Base-by-base conservation (phyloP, 2,797 vertebrate genomes). In the Chelon auratus region DNA sequence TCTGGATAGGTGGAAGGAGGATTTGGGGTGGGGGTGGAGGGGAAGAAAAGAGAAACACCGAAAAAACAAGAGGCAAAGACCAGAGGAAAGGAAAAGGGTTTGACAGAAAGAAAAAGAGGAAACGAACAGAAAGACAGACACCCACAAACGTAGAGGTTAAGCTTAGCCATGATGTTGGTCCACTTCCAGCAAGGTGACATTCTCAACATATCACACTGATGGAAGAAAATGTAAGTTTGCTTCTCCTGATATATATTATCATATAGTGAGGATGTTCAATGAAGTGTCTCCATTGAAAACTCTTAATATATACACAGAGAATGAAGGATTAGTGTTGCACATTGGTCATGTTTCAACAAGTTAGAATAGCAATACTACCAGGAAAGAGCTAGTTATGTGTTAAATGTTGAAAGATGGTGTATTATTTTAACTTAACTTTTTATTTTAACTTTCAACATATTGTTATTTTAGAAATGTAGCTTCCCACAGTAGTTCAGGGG, bases 1-100 rank as follows among this genome's bases (percentile, higher is more conserved):
- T 97, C 98, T 99, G 88, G 30, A 45, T 26, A 24, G 39, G 63
- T 12, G 56, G 61, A 36, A n/a, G 50, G 26, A 53, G 14, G 43
- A 20, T 40, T 47, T 9, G 18, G 62, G 69, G 39, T 62, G 26
- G 55, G 47, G 48, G 8, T 15, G 17, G 7, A 17, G 36, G n/a
- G 11, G 30, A 90, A 62, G 43, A 77, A 48, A 50, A 54, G 15
- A 65, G 22, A 58, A 66, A 62, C 76, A 85, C 62, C 88, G 92
- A 59, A 73, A 54, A 66, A 60, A 68, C 42, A 30, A 57, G 33
- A 73, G 11, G 57, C 47, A 45, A 47, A 72, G 15, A 33, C 39
- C 1, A 14, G 20, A 43, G 17, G 17, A 62, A 13, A 39, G 61
- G 8, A 15, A 37, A 67, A 18, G 20, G 30, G 59, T 69, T 73